A percentile compares a stretch with the other conserved stretches of the same genome.
phyloP scores from a whole-genome alignment of 2,113 vertebrate species.

The Protomyctophum bolini region DNA sequence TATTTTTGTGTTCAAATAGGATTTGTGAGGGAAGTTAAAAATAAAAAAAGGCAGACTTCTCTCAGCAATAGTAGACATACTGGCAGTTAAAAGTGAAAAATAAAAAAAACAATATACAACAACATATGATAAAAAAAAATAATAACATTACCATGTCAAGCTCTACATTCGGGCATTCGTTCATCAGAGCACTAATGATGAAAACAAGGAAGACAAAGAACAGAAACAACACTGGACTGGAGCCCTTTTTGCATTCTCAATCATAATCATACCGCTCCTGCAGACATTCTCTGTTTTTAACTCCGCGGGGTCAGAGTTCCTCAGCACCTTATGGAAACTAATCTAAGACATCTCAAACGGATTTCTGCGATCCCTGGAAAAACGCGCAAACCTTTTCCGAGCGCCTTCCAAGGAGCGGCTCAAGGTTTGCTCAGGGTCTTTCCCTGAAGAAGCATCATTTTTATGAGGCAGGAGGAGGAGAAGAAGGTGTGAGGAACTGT shows the following conservation, averaged over 20 bases:
- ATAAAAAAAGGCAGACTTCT: slow-evolving; percentile 59
- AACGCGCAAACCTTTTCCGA: no score
- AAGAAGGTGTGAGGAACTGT: no score
- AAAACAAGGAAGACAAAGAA: slow-evolving; percentile 39
- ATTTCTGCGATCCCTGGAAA: slow-evolving; percentile 30
- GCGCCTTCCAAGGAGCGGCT: no score
- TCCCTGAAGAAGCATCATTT: no score
- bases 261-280: slow-evolving; percentile 52
- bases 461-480: no score
- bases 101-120: slow-evolving; percentile 63
- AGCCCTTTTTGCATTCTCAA: slow-evolving; percentile 65
- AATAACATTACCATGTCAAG: slow-evolving; percentile 49
- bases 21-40: slow-evolving; percentile 60
- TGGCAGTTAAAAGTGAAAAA: slow-evolving; percentile 68
- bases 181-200: slow-evolving; percentile 57
- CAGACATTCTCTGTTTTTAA: slow-evolving; percentile 52
- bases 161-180: slow-evolving; percentile 65
- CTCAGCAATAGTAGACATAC: slow-evolving; percentile 64
- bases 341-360: slow-evolving; percentile 36
- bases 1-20: slow-evolving; percentile 70
- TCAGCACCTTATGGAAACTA: slow-evolving; percentile 64
- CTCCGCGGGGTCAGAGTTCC: slow-evolving; percentile 41
- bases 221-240: slow-evolving; percentile 56
- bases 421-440: no score
- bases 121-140: slow-evolving; percentile 54